A percentile compares a stretch with the other conserved stretches of the same genome.
These are phyloP conservation scores for Morone chrysops DNA, from an alignment of 2,113 vertebrate genomes.

Conservation along the genomic window DNA sequence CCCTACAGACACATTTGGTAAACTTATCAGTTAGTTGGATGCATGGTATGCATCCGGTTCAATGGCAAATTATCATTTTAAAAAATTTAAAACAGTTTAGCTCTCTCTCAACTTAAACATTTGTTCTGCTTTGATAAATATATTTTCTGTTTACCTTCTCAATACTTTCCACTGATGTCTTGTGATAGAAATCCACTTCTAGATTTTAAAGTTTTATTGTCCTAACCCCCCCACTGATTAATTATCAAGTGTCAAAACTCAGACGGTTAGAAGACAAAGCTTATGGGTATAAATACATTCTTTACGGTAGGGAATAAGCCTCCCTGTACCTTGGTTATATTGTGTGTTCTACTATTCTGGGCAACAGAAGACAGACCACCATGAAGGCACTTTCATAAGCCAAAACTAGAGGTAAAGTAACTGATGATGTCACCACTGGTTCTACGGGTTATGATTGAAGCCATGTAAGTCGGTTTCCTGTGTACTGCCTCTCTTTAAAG, in stretches of 20 bases:
- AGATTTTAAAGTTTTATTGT: not conserved
- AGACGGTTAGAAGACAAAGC: not conserved
- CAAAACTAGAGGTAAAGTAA: slow-evolving; percentile 16
- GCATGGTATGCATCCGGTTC: slow-evolving; percentile 25
- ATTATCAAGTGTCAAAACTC: not conserved
- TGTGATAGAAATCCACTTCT: not conserved
- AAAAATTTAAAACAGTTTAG: not conserved
- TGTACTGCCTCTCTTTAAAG: not conserved
- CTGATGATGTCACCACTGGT: slow-evolving; percentile 24
- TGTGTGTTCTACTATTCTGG: not conserved
- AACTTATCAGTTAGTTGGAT: slow-evolving; percentile 59
- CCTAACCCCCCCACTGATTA: not conserved
- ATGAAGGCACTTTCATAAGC: not conserved
- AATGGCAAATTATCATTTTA: slow-evolving; percentile 18
- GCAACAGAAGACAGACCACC: not conserved
- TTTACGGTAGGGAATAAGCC: not conserved
- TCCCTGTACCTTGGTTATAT: slow-evolving; percentile 8
- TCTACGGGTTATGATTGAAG: slow-evolving; percentile 14
- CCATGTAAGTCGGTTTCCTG: slow-evolving; percentile 8
- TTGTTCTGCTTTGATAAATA: not conserved
- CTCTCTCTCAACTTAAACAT: not conserved
- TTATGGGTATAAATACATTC: not conserved
- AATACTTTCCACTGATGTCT: slow-evolving; percentile 5
- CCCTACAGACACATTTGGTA: slow-evolving; percentile 60
- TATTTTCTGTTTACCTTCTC: not conserved